These are phyloP conservation scores for Lamellibrachia columna DNA, from an alignment of 2,888 invertebrate species.

Conservation along the genomic window DNA sequence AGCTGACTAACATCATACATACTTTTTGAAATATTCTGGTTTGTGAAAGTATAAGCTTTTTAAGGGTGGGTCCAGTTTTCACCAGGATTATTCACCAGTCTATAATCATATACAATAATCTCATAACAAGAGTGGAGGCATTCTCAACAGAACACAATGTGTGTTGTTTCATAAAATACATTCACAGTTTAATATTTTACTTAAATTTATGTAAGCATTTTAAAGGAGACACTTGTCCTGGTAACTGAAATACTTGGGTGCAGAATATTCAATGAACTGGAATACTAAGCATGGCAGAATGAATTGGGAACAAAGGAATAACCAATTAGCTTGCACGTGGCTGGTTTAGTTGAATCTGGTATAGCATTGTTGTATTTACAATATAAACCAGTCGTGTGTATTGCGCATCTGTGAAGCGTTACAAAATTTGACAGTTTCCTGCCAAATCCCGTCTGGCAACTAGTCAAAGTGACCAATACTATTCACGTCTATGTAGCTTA, in stretches of 20 bases:
- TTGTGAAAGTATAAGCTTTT: neutral
- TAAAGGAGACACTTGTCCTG: neutral
- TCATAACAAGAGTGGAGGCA: neutral
- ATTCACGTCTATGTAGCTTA: neutral
- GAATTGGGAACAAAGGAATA: neutral
- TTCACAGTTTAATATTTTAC: neutral
- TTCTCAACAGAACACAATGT: neutral
- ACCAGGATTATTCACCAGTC: neutral
- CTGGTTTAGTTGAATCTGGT: neutral
- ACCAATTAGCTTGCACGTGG: neutral
- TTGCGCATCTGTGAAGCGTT: neutral
- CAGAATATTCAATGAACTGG: neutral
- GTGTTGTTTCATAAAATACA: neutral
- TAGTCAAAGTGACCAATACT: neutral
- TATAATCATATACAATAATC: neutral
- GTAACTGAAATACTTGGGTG: neutral
- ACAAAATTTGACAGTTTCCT: neutral
- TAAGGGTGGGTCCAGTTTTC: neutral
- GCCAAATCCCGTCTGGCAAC: neutral
- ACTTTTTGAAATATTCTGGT: neutral
- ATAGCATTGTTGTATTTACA: neutral
- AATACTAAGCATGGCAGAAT: neutral
- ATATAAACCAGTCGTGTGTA: constrained; percentile 17
- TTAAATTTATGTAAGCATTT: neutral
- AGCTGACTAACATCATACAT: too few species aligned